Base-by-base conservation (phyloP, 2,888 invertebrate genomes). In the Papilio gigon region DNA sequence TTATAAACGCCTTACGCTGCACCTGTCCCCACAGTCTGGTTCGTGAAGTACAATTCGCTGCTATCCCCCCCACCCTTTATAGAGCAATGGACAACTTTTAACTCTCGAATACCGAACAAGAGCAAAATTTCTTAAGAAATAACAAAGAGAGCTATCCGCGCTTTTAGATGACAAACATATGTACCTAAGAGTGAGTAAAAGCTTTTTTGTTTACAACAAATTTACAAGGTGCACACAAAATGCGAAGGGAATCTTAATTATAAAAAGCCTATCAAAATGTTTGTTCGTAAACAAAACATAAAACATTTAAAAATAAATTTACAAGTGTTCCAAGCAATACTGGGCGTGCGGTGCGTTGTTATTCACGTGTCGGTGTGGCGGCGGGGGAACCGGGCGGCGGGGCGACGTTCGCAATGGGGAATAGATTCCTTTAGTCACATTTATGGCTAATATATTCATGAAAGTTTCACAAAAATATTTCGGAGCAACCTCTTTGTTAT, bases 361-460 rank as follows among this genome's bases (percentile, higher is more conserved):
- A 71, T 71, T 75, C 60, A 68, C 68, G 60, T 68, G 68, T 65
- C 27, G 64, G 59, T 59, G 30, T 30, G 76, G 74, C 74, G 73
- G 72, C 71, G 76, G 75, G 75, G 75, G 74, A 73, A 73, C 72
- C 76, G 74, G 75, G 77, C 71, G 75, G 75, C 74, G 77, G 25
- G 50, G 25, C 56, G 67, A 27, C 64, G 56, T 67, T 85, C 80
- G 80, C 83, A 79, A 84, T 80, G 78, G 83, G 83, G 84, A 87
- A 89, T 90, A 89, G 86, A 88, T 90, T 89, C 84, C 85, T 87
- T 89, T 88, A 90, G 86, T 89, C 90, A 89, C 89, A 89, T 90
- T 92, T 91, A 91, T 90, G 85, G 90, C 90, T 92, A 92, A 92
- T 90, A 90, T 92, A 92, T 92, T 92, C 92, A 92, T 92, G 90